A percentile compares a stretch with the other conserved stretches of the same genome.
Conservation (phyloP, 1,140 invertebrate species). For the Pseudobourletiella spinata region DNA sequence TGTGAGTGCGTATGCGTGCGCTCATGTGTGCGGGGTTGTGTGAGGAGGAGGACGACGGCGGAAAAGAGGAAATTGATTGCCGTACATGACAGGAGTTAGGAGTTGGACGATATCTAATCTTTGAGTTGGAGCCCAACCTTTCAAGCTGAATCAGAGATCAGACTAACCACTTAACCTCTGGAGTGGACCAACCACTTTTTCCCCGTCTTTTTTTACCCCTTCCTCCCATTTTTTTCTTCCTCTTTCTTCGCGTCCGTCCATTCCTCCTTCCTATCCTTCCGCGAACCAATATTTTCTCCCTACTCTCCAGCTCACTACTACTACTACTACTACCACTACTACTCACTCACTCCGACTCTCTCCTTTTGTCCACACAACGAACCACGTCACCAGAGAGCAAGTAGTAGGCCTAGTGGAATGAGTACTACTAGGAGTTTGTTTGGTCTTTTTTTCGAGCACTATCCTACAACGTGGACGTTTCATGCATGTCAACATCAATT, state of each 20-base stretch:
- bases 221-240: too few relatives aligned
- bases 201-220: slow-evolving; percentile 11
- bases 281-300: too few relatives aligned
- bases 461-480: slow-evolving; percentile 9
- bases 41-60: slow-evolving; percentile 1
- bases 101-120: slow-evolving; percentile 28
- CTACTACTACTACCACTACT: too few relatives aligned
- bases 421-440: too few relatives aligned
- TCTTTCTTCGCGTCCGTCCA: not conserved
- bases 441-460: not conserved
- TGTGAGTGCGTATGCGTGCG: too few relatives aligned
- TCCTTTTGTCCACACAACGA: not conserved
- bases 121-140: slow-evolving; percentile 19
- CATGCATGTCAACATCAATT: slow-evolving; percentile 28
- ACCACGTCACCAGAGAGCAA: not conserved
- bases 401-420: too few relatives aligned
- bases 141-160: slow-evolving; percentile 32
- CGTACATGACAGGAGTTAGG: slow-evolving; percentile 26
- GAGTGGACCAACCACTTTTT: slow-evolving; percentile 26
- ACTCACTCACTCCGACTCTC: not conserved
- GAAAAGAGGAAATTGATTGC: slow-evolving; percentile 26
- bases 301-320: too few relatives aligned
- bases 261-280: not conserved
- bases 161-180: slow-evolving; percentile 33
- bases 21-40: too few relatives aligned